Conservation (phyloP, 2,797 vertebrate species). For the Tapera naevia region DNA sequence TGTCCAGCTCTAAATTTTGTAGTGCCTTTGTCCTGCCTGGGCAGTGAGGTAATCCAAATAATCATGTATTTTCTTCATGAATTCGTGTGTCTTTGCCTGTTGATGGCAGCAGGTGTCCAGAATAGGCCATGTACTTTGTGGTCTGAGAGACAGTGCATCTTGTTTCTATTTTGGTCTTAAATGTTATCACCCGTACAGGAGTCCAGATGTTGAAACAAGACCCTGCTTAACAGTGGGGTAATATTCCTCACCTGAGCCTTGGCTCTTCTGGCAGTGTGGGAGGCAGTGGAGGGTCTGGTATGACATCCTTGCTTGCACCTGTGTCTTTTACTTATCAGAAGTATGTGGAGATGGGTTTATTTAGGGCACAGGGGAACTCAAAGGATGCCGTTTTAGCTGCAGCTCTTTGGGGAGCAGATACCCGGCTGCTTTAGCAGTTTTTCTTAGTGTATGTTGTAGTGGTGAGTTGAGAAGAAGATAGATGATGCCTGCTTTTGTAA, state of each 20-base stretch:
- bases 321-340: rapidly evolving
- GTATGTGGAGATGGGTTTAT: background rate
- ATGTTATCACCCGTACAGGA: background rate
- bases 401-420: background rate
- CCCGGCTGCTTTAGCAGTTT: background rate
- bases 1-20: background rate
- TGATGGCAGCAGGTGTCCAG: background rate
- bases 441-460: background rate
- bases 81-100: background rate
- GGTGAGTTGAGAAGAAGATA: background rate
- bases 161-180: background rate
- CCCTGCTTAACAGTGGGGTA: rapidly evolving
- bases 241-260: background rate
- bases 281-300: background rate
- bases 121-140: rapidly evolving
- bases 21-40: background rate
- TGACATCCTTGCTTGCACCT: background rate
- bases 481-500: background rate
- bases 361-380: background rate
- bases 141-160: background rate
- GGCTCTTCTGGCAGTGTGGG: background rate
- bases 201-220: background rate
- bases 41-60: background rate
- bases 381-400: background rate
- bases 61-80: background rate